phyloP scores from a whole-genome alignment of 30 jellyfish, hydroid and myxozoan genomes.

The Catostylus mosaicus region DNA sequence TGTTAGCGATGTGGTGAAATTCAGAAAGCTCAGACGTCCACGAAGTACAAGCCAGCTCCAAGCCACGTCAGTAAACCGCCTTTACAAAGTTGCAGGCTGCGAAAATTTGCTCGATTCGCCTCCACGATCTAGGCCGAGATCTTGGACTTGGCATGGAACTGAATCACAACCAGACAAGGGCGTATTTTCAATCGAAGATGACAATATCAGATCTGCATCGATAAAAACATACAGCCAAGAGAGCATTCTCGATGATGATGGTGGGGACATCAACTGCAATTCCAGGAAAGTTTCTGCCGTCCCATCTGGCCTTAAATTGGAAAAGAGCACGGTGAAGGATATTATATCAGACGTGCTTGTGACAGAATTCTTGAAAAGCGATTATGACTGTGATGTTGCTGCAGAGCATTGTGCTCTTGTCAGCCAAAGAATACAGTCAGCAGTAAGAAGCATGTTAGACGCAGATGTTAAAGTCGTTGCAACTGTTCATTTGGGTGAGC shows the following conservation, averaged over 20 bases:
- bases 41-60: conserved; percentile 32
- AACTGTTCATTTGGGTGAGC: conserved; percentile 77
- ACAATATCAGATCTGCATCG: background rate
- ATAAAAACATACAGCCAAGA: conserved; percentile 52
- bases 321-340: conserved; percentile 62
- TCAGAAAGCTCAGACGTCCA: conserved; percentile 18
- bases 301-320: conserved; percentile 33
- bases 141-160: conserved; percentile 84
- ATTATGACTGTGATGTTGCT: conserved; percentile 53
- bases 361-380: conserved; percentile 66
- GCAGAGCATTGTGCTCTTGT: conserved; percentile 71
- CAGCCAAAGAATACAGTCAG: conserved; percentile 68
- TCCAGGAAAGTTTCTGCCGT: background rate
- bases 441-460: conserved; percentile 52
- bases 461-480: conserved; percentile 59
- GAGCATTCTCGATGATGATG: conserved; percentile 34
- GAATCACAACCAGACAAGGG: conserved; percentile 42
- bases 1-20: conserved; percentile 26
- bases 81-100: conserved; percentile 50
- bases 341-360: conserved; percentile 70
- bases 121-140: conserved; percentile 68
- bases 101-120: conserved; percentile 25
- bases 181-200: conserved; percentile 27
- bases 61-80: conserved; percentile 57
- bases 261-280: conserved; percentile 26